Percentiles rank a stretch among this genome's conserved stretches.
These are phyloP conservation scores for Tapera naevia DNA, from an alignment of 2,797 vertebrate species.

Conservation along the genomic window DNA sequence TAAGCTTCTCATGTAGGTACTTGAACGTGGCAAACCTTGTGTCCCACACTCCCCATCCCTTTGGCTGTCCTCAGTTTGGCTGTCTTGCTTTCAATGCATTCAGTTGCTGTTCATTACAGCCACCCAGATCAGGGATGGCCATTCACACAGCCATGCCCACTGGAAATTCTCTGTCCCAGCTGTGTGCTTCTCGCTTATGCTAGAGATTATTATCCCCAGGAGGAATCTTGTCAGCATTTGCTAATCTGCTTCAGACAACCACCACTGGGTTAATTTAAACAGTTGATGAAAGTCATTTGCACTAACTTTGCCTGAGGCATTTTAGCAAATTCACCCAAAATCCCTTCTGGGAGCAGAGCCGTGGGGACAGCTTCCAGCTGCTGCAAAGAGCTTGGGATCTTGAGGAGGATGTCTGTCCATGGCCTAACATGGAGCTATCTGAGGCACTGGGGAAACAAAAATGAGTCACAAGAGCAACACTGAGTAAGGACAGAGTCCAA, in stretches of 20 bases:
- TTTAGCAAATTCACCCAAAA: neutral
- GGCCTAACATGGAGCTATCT: neutral
- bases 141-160: neutral
- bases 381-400: neutral
- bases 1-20: neutral
- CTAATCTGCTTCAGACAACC: neutral
- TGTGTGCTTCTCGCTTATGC: neutral
- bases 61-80: neutral
- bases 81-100: neutral
- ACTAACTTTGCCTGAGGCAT: neutral
- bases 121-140: neutral
- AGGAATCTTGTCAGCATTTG: neutral
- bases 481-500: neutral
- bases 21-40: neutral
- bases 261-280: neutral
- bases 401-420: neutral
- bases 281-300: neutral
- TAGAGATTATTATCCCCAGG: neutral
- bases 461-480: neutral
- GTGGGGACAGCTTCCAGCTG: neutral
- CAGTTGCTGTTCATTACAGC: neutral
- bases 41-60: neutral
- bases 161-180: neutral
- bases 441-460: neutral
- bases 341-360: neutral